Evolutionary conservation across 2,888 invertebrate genomes (phyloP), one percentile per base, ranked within the genome.

Genomic region (Cephonodes hylas): DNA sequence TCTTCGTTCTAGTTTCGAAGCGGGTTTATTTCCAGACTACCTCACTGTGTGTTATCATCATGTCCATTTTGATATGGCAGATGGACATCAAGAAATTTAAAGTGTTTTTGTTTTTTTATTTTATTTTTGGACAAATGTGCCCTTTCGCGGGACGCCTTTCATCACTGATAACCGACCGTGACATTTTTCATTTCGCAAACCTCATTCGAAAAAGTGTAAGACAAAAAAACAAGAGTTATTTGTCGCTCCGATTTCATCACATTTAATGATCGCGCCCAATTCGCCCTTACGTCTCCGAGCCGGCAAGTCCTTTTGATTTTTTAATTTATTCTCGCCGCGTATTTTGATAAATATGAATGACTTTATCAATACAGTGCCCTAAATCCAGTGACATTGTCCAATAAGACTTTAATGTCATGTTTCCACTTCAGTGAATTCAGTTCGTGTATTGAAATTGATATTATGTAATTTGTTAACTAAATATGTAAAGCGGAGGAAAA

Each of bases 181-280:
- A 89, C 89, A 88, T 90, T 89, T 86, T 72, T 75, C 67, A 70
- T 82, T 86, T 80, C 85, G 79, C 76, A 85, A 89, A 72, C 63
- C 74, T 77, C 70, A 70, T 72, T 75, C 74, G 72, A 77, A 81
- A 84, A 83, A 78, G 76, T 76, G 80, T 78, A 82, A 83, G 82
- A 79, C 81, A 83, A 81, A 84, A 81, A 77, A 71, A 78, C 23
- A 27, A 46, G 46, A 48, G 82, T 79, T 81, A 80, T 80, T 79
- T 73, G 73, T 71, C 75, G 81, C 77, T 83, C 83, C 74, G 80
- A 79, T 89, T 89, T 86, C 85, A 73, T 73, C 80, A 86, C 69
- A 66, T 69, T 72, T 79, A 84, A 85, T 83, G 76, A 82, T 74
- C 76, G 69, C 76, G 42, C 48, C 44, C n/a, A 57, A 25, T 20